These are phyloP conservation scores for Alfaro cultratus DNA, from an alignment of 2,797 vertebrate genomes.

Conservation along the genomic window DNA sequence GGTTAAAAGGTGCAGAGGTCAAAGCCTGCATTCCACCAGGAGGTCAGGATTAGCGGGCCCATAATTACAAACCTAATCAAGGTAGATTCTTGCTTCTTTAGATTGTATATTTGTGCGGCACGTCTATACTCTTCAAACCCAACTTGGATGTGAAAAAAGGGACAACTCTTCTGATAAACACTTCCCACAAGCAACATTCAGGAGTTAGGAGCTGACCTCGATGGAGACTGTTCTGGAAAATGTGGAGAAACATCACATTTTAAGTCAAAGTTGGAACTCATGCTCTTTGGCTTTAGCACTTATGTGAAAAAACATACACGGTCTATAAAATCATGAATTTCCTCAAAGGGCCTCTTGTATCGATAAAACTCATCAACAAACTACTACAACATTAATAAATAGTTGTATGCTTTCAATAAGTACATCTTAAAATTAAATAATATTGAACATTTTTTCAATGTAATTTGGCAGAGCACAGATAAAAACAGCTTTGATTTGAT, in stretches of 20 bases:
- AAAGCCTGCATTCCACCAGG: slow-evolving; percentile 54
- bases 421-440: no score
- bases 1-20: slow-evolving; percentile 53
- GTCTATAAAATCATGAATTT: no score
- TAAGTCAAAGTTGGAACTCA: neutral
- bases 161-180: neutral
- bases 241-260: neutral
- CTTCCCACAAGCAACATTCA: neutral
- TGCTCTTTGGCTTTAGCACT: neutral
- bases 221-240: neutral
- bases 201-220: neutral
- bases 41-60: slow-evolving; percentile 40
- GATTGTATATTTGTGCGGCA: neutral
- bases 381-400: no score
- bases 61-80: slow-evolving; percentile 11
- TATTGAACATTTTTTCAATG: no score
- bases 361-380: no score
- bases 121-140: neutral
- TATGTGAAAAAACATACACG: neutral
- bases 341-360: no score
- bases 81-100: neutral
- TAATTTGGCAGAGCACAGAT: no score
- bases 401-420: no score
- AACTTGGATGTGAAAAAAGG: neutral
- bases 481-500: no score